A percentile compares a stretch with the other conserved stretches of the same genome.
These are phyloP conservation scores for Champsocephalus esox DNA, from an alignment of 2,797 vertebrate species.

Conservation along the genomic window DNA sequence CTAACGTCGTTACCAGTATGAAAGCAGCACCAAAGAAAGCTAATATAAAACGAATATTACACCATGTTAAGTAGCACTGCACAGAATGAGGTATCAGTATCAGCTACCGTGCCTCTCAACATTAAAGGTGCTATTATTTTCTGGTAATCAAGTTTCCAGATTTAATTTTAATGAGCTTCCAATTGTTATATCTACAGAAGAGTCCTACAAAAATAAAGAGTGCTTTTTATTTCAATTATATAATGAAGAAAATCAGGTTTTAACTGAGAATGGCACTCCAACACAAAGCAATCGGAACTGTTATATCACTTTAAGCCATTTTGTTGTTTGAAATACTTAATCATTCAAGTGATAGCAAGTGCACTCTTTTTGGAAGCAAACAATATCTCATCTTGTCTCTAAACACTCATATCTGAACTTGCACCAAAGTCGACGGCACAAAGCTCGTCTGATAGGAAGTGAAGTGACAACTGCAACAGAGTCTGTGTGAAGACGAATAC, in stretches of 20 bases:
- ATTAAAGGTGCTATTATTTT: slow-evolving; percentile 12
- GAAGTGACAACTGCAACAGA: slow-evolving; percentile 24
- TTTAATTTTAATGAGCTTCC: neutral
- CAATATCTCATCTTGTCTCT: slow-evolving; percentile 18
- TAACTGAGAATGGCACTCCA: slow-evolving; percentile 10
- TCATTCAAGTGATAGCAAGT: slow-evolving; percentile 26
- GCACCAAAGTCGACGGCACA: slow-evolving; percentile 28
- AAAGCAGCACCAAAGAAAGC: slow-evolving; percentile 5
- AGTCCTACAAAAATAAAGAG: neutral
- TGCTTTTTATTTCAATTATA: slow-evolving; percentile 1
- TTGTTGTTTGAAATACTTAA: slow-evolving; percentile 22
- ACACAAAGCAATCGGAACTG: slow-evolving; percentile 3
- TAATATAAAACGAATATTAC: slow-evolving; percentile 13
- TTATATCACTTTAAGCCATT: slow-evolving; percentile 21
- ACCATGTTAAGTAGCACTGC: neutral
- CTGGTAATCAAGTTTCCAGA: neutral
- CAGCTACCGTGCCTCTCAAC: neutral
- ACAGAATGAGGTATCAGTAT: slow-evolving; percentile 3
- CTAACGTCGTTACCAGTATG: neutral
- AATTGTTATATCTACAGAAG: neutral
- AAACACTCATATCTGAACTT: slow-evolving; percentile 16
- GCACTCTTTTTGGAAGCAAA: slow-evolving; percentile 25
- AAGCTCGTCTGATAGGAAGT: slow-evolving; percentile 21
- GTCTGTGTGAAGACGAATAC: slow-evolving; percentile 35
- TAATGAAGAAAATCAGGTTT: slow-evolving; percentile 1